Base-by-base conservation (phyloP, 2,888 invertebrate species). In the Muscina levida region DNA sequence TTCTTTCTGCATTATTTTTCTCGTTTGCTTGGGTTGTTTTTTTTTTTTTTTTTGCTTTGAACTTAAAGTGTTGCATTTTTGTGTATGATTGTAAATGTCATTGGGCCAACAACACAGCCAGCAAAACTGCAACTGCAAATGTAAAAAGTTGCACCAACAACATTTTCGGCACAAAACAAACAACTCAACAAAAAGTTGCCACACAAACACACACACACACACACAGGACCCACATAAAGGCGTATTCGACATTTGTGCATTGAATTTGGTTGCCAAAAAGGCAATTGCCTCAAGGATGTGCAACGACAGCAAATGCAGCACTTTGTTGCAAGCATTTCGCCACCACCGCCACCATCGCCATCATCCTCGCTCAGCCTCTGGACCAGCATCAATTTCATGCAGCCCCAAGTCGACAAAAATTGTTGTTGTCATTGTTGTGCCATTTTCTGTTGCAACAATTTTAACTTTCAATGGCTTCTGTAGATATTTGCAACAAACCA, bases 61-160 rank as follows among this genome's bases (percentile, higher is more conserved):
- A 67, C 39, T 62, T 82, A 19, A 75, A 76, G 76, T 72, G 75
- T 72, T 79, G 79, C 71, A 76, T 82, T 76, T 79, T 82, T 76
- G 71, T 77, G 62, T 77, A 46, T 67, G 73, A 72, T 73, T 71
- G 66, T 72, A 77, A 79, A 79, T 76, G 75, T 76, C 78, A 79
- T 59, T 70, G 59, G 65, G 57, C 22, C 31, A 13, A 37, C 39
- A 73, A 2, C n/a, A 66, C 37, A 8, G 3, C 31, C 22, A 67
- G 17, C 17, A 72, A 56, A 44, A 22, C 11, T 31, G 8, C 59
- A 11, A 31, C 37, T 17, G 39, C 31, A 70, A 57, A 48, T 66
- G 66, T 26, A n/a, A 56, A n/a, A 56, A 59, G 59, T 17, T 46
- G 19, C 39, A 31, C 15, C 31, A 39, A 24, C n/a, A 24, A 37